phyloP scores from a whole-genome alignment of 2,113 vertebrate genomes.

The Thymallus thymallus region DNA sequence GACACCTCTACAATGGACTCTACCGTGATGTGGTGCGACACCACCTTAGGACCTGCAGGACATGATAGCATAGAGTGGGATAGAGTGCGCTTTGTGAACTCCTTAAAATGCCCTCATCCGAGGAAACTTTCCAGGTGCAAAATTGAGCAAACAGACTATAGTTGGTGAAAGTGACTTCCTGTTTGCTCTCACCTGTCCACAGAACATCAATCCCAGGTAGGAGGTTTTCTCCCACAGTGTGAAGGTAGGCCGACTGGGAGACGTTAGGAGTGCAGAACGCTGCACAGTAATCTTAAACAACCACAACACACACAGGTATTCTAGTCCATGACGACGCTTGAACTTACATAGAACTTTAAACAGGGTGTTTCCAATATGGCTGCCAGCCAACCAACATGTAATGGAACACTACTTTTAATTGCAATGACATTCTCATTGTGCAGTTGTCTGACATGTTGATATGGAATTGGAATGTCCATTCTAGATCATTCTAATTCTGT shows the following conservation, averaged over 20 bases:
- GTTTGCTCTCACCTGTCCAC: constrained; percentile 85
- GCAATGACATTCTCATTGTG: too few relatives aligned
- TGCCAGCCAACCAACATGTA: too few relatives aligned
- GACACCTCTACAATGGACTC: constrained; percentile 95
- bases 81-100: too few relatives aligned
- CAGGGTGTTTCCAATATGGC: too few relatives aligned
- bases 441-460: too few relatives aligned
- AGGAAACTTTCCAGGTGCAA: not conserved
- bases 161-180: not conserved
- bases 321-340: too few relatives aligned
- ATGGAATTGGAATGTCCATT: too few relatives aligned
- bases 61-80: not conserved
- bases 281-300: constrained; percentile 88
- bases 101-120: not conserved
- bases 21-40: constrained; percentile 95
- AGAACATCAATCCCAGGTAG: constrained; percentile 90
- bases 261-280: constrained; percentile 90
- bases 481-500: not conserved
- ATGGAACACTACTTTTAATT: too few relatives aligned
- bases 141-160: too few relatives aligned
- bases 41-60: constrained; percentile 91
- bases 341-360: too few relatives aligned
- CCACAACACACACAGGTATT: not conserved
- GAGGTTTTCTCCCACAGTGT: constrained; percentile 90
- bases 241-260: constrained; percentile 87